Evolutionary conservation across 2,113 vertebrate genomes (phyloP).

Genomic region (Tylochromis polylepis): DNA sequence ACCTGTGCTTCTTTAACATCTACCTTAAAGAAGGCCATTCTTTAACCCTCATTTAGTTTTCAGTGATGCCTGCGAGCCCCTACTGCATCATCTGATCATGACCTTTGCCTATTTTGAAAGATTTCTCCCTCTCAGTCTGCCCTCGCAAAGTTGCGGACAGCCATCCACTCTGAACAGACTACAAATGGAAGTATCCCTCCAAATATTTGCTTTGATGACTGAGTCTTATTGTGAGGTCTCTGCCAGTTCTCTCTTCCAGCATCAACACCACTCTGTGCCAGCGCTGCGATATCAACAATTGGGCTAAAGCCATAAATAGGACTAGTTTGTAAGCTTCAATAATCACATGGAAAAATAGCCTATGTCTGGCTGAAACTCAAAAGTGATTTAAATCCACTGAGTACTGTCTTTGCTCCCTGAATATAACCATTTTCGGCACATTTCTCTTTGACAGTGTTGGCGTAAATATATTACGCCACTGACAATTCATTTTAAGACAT

Average conservation of each 20-base stretch:
- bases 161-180: background rate
- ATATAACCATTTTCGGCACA: constrained; percentile 7
- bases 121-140: background rate
- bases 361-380: background rate
- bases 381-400: constrained; percentile 11
- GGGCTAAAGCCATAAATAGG: constrained; percentile 23
- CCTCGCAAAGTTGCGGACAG: background rate
- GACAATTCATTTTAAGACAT: background rate
- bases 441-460: background rate
- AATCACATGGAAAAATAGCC: constrained; percentile 21
- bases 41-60: background rate
- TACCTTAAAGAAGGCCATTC: background rate
- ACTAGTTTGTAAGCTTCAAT: constrained; percentile 11
- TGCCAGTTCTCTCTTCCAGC: constrained; percentile 19
- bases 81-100: background rate
- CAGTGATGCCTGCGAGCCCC: background rate
- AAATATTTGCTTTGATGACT: constrained; percentile 45
- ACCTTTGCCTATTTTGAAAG: background rate
- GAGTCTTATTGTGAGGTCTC: constrained; percentile 20
- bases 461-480: background rate
- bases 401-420: background rate
- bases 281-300: constrained; percentile 11
- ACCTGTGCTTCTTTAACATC: background rate
- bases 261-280: constrained; percentile 8
- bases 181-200: constrained; percentile 13